Conservation (phyloP, 2,888 invertebrate genomes). For the Cephus pygmeus region DNA sequence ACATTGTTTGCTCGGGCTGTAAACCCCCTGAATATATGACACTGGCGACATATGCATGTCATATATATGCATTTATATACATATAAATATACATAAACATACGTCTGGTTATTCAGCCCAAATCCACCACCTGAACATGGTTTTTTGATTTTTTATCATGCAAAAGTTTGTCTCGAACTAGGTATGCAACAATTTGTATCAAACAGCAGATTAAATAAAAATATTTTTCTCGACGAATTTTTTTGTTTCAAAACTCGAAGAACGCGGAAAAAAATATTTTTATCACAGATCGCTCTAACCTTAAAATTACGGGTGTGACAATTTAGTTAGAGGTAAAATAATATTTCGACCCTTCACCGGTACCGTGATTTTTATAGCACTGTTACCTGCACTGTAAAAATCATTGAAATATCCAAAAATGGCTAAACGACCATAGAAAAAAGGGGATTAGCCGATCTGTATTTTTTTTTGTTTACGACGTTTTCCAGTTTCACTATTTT, state of each 20-base stretch:
- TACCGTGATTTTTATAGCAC: background rate
- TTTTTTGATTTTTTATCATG: background rate
- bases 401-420: background rate
- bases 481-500: background rate
- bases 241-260: background rate
- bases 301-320: background rate
- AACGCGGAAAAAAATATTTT: background rate
- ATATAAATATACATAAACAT: too few species aligned
- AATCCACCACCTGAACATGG: background rate
- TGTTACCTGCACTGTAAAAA: background rate
- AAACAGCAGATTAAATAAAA: background rate
- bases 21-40: background rate
- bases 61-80: background rate
- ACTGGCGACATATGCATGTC: background rate
- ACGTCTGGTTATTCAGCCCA: background rate
- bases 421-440: background rate
- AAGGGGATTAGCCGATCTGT: background rate
- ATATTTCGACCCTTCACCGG: background rate
- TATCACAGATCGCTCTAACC: background rate
- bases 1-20: background rate
- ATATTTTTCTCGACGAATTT: background rate
- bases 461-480: background rate
- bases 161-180: background rate
- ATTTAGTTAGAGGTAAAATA: background rate
- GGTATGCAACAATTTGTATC: background rate